Percentiles rank a stretch among this genome's conserved stretches.
These are phyloP conservation scores for Busseola fusca DNA, from an alignment of 2,888 invertebrate genomes.

Conservation along the genomic window DNA sequence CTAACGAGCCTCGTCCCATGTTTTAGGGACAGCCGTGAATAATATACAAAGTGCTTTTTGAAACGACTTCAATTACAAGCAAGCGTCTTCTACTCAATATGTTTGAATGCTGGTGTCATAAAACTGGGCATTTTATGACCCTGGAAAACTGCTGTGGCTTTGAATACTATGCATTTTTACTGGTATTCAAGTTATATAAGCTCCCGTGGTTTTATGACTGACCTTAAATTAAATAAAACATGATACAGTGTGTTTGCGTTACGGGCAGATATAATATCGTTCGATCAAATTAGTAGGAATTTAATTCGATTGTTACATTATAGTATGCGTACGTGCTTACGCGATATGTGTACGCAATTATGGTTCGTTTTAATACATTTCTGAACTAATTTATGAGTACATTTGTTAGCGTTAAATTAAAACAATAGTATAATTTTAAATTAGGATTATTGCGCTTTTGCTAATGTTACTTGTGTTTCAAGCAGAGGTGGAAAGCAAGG, in stretches of 20 bases:
- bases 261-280: conserved; percentile 30
- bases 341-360: conserved; percentile 23
- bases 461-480: conserved; percentile 7
- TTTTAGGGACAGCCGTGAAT: conserved; percentile 40
- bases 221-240: conserved; percentile 45
- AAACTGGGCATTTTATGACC: conserved; percentile 61
- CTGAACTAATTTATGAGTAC: conserved; percentile 40
- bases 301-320: conserved; percentile 43
- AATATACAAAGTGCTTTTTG: conserved; percentile 47
- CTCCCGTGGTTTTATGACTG: conserved; percentile 39
- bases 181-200: conserved; percentile 40
- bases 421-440: conserved; percentile 35
- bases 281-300: conserved; percentile 37
- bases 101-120: conserved; percentile 49
- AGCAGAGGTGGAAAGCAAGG: background rate
- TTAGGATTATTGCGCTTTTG: conserved; percentile 27
- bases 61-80: conserved; percentile 55
- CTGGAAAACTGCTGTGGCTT: conserved; percentile 53
- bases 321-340: conserved; percentile 16
- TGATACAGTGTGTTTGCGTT: conserved; percentile 23
- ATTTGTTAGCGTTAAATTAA: conserved; percentile 32
- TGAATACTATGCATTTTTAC: conserved; percentile 63
- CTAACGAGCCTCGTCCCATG: conserved; percentile 23
- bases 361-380: conserved; percentile 28
- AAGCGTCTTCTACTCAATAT: conserved; percentile 54